phyloP scores from a whole-genome alignment of 2,113 vertebrate genomes.

The Menura novaehollandiae region DNA sequence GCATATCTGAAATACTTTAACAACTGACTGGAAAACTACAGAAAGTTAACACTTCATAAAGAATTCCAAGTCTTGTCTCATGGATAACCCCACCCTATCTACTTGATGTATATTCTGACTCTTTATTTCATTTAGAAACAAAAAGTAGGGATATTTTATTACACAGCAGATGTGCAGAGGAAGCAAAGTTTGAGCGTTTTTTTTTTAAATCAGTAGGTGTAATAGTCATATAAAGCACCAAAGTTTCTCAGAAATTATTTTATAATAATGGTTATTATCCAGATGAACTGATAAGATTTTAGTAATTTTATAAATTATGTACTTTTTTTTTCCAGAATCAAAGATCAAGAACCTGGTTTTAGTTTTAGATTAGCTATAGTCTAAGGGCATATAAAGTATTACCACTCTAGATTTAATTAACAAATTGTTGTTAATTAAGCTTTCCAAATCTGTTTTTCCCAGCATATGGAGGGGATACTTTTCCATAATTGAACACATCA shows the following conservation, averaged over 20 bases:
- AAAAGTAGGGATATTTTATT: neutral
- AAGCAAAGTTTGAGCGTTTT: neutral
- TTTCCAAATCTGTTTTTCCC: neutral
- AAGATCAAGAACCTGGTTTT: neutral
- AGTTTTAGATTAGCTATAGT: neutral
- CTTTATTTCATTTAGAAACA: neutral
- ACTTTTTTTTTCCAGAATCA: neutral
- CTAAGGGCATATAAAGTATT: neutral
- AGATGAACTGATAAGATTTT: neutral
- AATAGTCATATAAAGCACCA: neutral
- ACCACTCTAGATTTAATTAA: constrained; percentile 9
- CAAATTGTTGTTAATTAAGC: constrained; percentile 30
- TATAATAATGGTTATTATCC: neutral
- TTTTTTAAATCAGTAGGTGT: neutral
- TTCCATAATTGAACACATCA: neutral
- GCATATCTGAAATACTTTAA: neutral
- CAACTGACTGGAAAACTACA: neutral
- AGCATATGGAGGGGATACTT: neutral
- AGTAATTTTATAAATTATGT: neutral
- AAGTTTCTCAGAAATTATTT: neutral
- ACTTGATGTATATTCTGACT: neutral
- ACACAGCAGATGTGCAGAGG: neutral
- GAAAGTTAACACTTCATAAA: neutral
- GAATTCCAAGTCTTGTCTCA: neutral
- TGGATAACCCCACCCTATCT: neutral